Conservation (phyloP, 2,797 vertebrate species). For the Hydrolagus colliei region DNA sequence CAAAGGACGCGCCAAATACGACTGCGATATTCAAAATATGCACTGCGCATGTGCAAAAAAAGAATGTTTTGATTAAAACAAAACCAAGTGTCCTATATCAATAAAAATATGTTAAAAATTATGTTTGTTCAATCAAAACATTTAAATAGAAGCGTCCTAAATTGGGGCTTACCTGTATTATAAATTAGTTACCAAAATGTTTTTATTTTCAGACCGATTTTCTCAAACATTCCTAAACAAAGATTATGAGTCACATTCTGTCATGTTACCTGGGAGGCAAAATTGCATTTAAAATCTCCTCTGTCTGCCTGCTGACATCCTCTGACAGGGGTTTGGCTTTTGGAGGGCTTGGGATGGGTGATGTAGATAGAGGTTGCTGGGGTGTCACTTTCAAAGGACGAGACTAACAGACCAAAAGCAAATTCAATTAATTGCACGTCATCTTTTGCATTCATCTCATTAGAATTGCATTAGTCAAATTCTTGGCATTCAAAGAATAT, state of each 20-base stretch:
- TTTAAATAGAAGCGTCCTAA: too few species aligned
- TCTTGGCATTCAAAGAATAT: too few species aligned
- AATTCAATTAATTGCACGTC: neutral
- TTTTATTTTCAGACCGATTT: neutral
- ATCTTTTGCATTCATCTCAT: too few species aligned
- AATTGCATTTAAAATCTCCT: constrained; percentile 77
- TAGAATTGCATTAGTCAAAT: too few species aligned
- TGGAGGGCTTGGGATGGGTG: constrained; percentile 61
- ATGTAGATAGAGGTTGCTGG: constrained; percentile 45
- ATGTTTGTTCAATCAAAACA: too few species aligned
- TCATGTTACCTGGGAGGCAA: constrained; percentile 76
- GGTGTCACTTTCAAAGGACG: constrained; percentile 55
- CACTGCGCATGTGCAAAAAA: too few species aligned
- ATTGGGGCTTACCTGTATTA: too few species aligned
- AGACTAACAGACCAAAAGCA: constrained; percentile 47
- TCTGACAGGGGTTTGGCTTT: constrained; percentile 52
- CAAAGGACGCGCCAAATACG: too few species aligned
- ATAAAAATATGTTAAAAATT: too few species aligned
- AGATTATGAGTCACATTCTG: neutral
- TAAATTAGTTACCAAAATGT: neutral
- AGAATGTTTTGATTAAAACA: too few species aligned
- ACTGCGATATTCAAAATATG: too few species aligned
- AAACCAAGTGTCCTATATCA: too few species aligned
- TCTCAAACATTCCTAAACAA: neutral
- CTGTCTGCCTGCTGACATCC: constrained; percentile 56